Evolutionary conservation across 2,797 vertebrate species (phyloP).

Genomic region (Xiphophorus birchmanni): DNA sequence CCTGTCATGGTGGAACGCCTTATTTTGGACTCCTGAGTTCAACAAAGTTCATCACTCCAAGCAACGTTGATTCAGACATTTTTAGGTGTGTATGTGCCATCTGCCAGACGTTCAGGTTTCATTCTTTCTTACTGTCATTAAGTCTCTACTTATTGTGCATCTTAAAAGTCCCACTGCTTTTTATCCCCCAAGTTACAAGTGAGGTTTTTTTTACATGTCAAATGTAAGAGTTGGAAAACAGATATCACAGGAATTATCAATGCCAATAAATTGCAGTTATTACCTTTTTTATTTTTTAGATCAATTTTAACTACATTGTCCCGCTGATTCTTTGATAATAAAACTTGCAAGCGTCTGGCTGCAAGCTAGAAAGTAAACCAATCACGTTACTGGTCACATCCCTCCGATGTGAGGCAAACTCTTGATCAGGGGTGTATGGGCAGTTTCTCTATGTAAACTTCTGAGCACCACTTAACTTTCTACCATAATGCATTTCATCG

Average conservation of each 20-base stretch:
- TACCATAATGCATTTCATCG: not conserved
- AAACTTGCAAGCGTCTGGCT: not conserved
- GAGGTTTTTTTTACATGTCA: too few relatives aligned
- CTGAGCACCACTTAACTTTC: not conserved
- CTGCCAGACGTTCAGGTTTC: not conserved
- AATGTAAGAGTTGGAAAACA: not conserved
- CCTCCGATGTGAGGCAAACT: not conserved
- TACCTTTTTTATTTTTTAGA: not conserved
- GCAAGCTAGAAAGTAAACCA: not conserved
- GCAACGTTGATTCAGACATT: not conserved
- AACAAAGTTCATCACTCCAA: not conserved
- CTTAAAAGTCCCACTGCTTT: not conserved
- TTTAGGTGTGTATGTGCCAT: not conserved
- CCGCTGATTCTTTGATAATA: not conserved
- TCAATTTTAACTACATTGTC: not conserved
- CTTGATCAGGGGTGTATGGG: not conserved
- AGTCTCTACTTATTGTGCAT: not conserved
- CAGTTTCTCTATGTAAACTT: not conserved
- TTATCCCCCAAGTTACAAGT: not conserved
- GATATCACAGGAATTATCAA: not conserved
- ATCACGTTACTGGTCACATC: not conserved
- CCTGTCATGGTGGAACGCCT: not conserved
- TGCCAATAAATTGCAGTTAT: not conserved
- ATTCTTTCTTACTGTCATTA: not conserved
- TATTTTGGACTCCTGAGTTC: not conserved